phyloP scores from a whole-genome alignment of 2,797 vertebrate species.

The Brachyrhaphis roseni region DNA sequence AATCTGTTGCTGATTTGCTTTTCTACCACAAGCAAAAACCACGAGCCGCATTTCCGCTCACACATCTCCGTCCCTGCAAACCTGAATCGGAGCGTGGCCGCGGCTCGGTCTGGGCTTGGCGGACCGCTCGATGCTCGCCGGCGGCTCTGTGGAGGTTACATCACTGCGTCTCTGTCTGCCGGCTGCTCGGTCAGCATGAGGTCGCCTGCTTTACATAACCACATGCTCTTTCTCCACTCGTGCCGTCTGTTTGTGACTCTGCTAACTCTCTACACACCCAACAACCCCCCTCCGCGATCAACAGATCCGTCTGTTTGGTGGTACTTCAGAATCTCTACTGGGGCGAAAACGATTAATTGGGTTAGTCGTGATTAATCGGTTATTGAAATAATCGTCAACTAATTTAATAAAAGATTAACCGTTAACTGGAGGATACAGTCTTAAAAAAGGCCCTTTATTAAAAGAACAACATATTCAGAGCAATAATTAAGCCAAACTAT shows the following conservation, averaged over 20 bases:
- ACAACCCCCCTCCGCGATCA: conserved; percentile 17
- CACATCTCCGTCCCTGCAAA: conserved; percentile 14
- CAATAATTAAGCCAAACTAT: no score
- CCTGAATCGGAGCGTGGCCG: conserved; percentile 31
- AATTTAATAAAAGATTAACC: no score
- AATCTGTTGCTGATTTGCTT: neutral
- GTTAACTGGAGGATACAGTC: no score
- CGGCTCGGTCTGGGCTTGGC: conserved; percentile 1
- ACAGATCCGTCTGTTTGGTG: conserved; percentile 32
- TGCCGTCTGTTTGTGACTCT: conserved; percentile 22
- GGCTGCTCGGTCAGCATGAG: conserved; percentile 63
- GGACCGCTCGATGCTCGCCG: conserved; percentile 46
- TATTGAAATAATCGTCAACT: no score
- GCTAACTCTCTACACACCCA: conserved; percentile 29
- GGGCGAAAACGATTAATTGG: no score
- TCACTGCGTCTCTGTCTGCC: conserved; percentile 57
- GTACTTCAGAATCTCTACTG: conserved; percentile 31
- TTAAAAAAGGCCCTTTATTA: no score
- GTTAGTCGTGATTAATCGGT: no score
- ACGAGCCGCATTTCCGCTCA: neutral
- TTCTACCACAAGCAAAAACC: neutral
- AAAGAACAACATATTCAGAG: no score
- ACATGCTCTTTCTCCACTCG: conserved; percentile 24
- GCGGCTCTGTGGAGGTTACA: conserved; percentile 60
- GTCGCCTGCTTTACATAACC: conserved; percentile 71